These are phyloP conservation scores for Cecropterus lyciades DNA, from an alignment of 1,140 invertebrate genomes.

Conservation along the genomic window DNA sequence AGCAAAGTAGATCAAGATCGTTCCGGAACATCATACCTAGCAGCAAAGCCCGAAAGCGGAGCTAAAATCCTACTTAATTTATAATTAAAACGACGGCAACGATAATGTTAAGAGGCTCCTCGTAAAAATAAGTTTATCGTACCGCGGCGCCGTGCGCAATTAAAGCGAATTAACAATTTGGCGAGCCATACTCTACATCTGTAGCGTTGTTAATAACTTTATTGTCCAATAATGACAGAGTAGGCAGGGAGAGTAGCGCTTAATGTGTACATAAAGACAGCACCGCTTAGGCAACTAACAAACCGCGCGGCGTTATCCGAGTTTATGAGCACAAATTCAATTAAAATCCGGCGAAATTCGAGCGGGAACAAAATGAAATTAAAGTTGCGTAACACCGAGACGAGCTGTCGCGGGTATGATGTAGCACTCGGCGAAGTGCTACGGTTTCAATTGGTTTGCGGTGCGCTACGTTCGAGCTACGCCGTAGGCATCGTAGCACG, in stretches of 20 bases:
- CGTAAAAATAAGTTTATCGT: conserved; percentile 72
- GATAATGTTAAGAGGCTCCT: conserved; percentile 59
- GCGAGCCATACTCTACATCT: conserved; percentile 63
- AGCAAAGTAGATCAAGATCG: conserved; percentile 42
- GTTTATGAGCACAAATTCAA: conserved; percentile 65
- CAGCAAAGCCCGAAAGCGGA: conserved; percentile 50
- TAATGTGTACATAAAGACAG: conserved; percentile 66
- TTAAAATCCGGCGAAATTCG: conserved; percentile 70
- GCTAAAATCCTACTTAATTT: conserved; percentile 63
- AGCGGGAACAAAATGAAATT: conserved; percentile 66
- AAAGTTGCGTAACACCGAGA: conserved; percentile 63
- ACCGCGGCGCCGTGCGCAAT: conserved; percentile 58
- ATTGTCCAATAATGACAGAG: conserved; percentile 65
- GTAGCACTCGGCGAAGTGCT: conserved; percentile 44
- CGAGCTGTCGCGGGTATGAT: conserved; percentile 54
- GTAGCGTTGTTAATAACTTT: conserved; percentile 71
- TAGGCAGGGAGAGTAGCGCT: conserved; percentile 42
- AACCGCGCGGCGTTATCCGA: conserved; percentile 56
- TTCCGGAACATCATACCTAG: conserved; percentile 42
- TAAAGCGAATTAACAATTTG: conserved; percentile 76
- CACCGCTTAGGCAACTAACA: conserved; percentile 66
- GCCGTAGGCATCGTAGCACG: background rate
- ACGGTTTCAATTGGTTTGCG: conserved; percentile 44
- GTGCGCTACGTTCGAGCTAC: conserved; percentile 14
- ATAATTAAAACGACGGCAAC: conserved; percentile 67